A percentile compares a stretch with the other conserved stretches of the same genome.
Conservation (phyloP, 2,888 invertebrate species). For the Agrotis puta region DNA sequence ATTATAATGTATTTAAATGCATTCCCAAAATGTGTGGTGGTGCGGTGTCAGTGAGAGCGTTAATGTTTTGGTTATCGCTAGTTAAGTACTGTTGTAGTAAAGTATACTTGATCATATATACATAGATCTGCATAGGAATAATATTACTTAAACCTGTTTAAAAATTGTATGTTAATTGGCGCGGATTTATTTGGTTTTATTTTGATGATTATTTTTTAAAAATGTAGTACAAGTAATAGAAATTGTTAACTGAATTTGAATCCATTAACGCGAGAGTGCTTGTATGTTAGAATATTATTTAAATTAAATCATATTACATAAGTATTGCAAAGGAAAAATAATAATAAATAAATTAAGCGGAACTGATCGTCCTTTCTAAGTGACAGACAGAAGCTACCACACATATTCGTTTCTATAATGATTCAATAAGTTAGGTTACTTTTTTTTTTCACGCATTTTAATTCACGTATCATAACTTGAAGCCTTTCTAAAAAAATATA, state of each 20-base stretch:
- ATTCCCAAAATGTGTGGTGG: constrained; percentile 77
- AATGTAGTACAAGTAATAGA: no score
- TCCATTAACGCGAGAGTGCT: no score
- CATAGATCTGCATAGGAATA: neutral
- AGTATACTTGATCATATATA: neutral
- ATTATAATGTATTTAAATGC: constrained; percentile 88
- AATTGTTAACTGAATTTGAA: no score
- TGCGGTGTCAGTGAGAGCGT: constrained; percentile 63
- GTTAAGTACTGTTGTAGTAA: neutral
- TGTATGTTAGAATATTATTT: no score
- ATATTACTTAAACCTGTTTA: no score
- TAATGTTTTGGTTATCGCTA: constrained; percentile 11
- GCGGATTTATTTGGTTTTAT: no score
- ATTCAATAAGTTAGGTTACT: neutral
- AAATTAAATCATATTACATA: no score
- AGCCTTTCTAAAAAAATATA: no score
- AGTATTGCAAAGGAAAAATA: no score
- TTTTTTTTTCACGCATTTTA: neutral
- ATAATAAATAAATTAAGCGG: neutral
- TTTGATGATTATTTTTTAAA: no score
- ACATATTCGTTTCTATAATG: constrained; percentile 18
- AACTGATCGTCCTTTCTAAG: constrained; percentile 12
- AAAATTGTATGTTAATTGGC: no score
- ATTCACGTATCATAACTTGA: neutral
- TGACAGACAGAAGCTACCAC: constrained; percentile 28